phyloP scores from a whole-genome alignment of 1,140 invertebrate genomes.

The Pseudomyrmex cubaensis region DNA sequence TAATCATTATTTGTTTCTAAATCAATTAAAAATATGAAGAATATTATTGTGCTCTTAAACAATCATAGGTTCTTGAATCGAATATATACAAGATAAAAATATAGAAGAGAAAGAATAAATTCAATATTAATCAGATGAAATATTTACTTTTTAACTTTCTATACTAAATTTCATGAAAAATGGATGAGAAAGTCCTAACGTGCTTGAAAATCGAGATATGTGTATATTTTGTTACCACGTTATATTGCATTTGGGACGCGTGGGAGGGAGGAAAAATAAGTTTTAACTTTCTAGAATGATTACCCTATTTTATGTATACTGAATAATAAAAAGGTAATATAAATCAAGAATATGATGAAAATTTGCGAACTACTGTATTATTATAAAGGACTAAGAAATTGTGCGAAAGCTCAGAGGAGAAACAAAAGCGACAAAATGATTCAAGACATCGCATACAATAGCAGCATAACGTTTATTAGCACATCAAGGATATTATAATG shows the following conservation, averaged over 20 bases:
- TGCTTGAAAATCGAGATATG: neutral
- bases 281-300: neutral
- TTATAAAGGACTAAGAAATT: slow-evolving; percentile 47
- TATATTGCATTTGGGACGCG: neutral
- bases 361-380: slow-evolving; percentile 30
- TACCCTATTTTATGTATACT: slow-evolving; percentile 9
- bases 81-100: slow-evolving; percentile 6
- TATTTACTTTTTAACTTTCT: neutral
- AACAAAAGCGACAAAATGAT: slow-evolving; percentile 84
- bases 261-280: slow-evolving; percentile 5
- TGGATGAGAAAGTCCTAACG: neutral
- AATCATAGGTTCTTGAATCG: neutral
- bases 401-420: slow-evolving; percentile 72
- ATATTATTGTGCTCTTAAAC: slow-evolving; percentile 2
- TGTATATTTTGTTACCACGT: neutral
- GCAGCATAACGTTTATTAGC: slow-evolving; percentile 84
- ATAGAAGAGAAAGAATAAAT: neutral
- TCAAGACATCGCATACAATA: slow-evolving; percentile 82
- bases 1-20: slow-evolving; percentile 17
- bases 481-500: slow-evolving; percentile 79
- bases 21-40: neutral
- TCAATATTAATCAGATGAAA: neutral
- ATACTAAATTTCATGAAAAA: neutral
- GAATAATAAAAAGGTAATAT: neutral
- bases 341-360: slow-evolving; percentile 6